Evolutionary conservation across 2,888 invertebrate genomes (phyloP).

Genomic region (Lathronympha strigana): DNA sequence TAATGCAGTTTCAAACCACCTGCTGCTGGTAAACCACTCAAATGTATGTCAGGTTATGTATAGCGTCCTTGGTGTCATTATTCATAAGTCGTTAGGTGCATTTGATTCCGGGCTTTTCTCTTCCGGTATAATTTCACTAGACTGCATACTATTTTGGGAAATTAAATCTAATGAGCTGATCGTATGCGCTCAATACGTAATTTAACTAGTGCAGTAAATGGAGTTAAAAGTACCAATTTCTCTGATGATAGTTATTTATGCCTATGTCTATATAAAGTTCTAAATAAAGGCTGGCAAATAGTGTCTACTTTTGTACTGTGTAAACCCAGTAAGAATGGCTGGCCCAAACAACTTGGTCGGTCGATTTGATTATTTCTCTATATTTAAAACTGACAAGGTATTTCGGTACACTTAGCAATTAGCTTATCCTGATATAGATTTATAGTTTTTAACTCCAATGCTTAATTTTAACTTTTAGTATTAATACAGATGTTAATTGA

Average conservation of each 20-base stretch:
- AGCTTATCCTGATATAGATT: background rate
- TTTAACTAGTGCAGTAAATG: background rate
- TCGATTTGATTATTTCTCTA: no score
- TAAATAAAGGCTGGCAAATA: background rate
- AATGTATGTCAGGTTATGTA: slow-evolving; percentile 73
- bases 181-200: background rate
- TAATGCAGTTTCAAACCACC: slow-evolving; percentile 70
- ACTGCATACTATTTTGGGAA: slow-evolving; percentile 33
- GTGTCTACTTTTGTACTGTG: background rate
- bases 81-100: slow-evolving; percentile 76
- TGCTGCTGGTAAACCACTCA: slow-evolving; percentile 74
- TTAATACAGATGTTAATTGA: background rate
- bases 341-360: background rate
- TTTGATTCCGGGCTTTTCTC: slow-evolving; percentile 60
- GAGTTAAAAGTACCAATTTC: background rate
- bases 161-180: slow-evolving; percentile 2
- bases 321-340: background rate
- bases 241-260: background rate
- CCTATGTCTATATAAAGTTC: background rate
- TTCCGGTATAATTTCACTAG: slow-evolving; percentile 46
- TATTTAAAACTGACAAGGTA: no score
- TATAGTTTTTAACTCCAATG: background rate
- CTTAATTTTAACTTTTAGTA: slow-evolving; percentile 1
- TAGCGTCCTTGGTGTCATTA: slow-evolving; percentile 64
- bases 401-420: no score